phyloP scores from a whole-genome alignment of 2,797 vertebrate genomes.

The Crenuchus spilurus region DNA sequence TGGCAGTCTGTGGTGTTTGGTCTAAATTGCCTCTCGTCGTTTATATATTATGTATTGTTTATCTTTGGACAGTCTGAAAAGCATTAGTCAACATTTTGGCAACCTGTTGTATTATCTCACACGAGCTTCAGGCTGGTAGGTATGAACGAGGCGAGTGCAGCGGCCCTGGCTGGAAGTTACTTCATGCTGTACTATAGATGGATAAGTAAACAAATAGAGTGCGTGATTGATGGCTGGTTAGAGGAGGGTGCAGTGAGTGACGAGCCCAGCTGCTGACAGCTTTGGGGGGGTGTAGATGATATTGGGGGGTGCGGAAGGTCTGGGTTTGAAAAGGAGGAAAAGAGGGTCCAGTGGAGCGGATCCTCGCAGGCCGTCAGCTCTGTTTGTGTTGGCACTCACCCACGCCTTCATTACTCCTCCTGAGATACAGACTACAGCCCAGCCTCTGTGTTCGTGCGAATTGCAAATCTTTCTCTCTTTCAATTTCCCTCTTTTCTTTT shows the following conservation, averaged over 20 bases:
- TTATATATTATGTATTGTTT: constrained; percentile 11
- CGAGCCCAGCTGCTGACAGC: constrained; percentile 62
- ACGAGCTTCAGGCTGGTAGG: neutral
- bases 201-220: constrained; percentile 51
- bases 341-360: constrained; percentile 54
- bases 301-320: constrained; percentile 36
- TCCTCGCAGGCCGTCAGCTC: constrained; percentile 68
- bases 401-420: constrained; percentile 80
- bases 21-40: neutral
- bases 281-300: constrained; percentile 36
- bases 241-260: constrained; percentile 58
- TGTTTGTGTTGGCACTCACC: constrained; percentile 80
- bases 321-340: constrained; percentile 59
- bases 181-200: constrained; percentile 46
- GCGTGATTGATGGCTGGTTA: constrained; percentile 56
- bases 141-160: neutral
- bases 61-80: constrained; percentile 15
- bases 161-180: neutral
- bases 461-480: constrained; percentile 62
- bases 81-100: constrained; percentile 10
- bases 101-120: constrained; percentile 16
- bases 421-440: constrained; percentile 78
- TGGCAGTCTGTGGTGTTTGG: neutral
- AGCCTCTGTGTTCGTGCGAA: constrained; percentile 74
- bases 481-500: neutral